A percentile compares a stretch with the other conserved stretches of the same genome.
Evolutionary conservation across 2,888 invertebrate species (phyloP).

Genomic region (Oscheius myriophilus): DNA sequence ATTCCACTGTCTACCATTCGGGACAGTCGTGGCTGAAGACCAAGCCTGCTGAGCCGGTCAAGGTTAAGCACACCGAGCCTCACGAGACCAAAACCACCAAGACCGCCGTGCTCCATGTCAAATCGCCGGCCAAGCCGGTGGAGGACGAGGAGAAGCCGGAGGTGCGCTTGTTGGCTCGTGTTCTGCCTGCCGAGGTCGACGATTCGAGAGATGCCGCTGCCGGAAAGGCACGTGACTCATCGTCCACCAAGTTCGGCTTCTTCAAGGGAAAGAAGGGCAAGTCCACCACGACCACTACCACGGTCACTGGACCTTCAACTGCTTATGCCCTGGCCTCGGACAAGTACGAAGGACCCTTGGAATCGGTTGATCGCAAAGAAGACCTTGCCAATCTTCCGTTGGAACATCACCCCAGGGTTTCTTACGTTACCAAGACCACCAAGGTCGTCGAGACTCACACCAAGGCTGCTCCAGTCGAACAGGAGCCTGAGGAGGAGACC

Average conservation of each 20-base stretch:
- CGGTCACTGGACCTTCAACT: neutral
- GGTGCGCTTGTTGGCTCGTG: too few species aligned
- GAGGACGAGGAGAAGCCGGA: too few species aligned
- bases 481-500: constrained; percentile 3
- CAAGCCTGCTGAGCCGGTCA: too few species aligned
- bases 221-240: neutral
- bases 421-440: constrained; percentile 33
- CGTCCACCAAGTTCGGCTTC: constrained; percentile 8
- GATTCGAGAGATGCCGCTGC: neutral
- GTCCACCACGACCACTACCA: neutral
- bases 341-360: constrained; percentile 27
- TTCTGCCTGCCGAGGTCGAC: neutral
- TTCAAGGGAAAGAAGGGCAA: constrained; percentile 2
- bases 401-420: constrained; percentile 22
- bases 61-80: too few species aligned
- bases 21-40: too few species aligned
- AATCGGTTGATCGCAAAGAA: constrained; percentile 9
- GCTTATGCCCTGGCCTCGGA: constrained; percentile 7
- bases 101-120: too few species aligned
- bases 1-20: too few species aligned
- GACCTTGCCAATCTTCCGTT: constrained; percentile 34
- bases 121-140: too few species aligned
- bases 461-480: neutral
- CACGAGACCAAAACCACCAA: too few species aligned
- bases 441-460: neutral